Base-by-base conservation (phyloP, 2,797 vertebrate species). In the Nannoperca australis region DNA sequence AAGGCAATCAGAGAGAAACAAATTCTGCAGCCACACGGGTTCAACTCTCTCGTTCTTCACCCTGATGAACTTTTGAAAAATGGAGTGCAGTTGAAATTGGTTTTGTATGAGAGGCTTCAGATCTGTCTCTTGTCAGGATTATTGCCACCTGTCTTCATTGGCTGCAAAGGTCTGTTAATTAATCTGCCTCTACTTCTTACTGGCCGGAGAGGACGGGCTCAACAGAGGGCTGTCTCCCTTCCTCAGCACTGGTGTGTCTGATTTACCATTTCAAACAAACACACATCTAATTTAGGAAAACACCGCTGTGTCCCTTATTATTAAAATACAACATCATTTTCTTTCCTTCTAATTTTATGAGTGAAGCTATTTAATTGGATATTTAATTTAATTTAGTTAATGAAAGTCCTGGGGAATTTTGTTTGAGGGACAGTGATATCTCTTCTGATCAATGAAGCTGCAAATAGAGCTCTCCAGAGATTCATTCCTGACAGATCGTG, bases 61-160 rank as follows among this genome's bases (percentile, higher is more conserved):
- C 82, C 91, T 93, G 95, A 94, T 95, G 93, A 95, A 93, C 94
- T 95, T 95, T 95, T 95, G 91, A 94, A 92, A 95, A 94, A 94
- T 95, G 93, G 90, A 93, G 92, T 81, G 81, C 63, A 74, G 91
- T 81, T 89, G 90, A 92, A 95, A 95, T 94, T 95, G 94, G 94
- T 95, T 95, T 93, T 93, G 93, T 94, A 93, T 92, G 93, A 93
- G 93, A 76, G 91, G 91, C 90, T 94, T 94, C 91, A 94, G 89
- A 94, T 94, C 88, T 91, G 93, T 93, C 90, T 89, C 92, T 93
- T 95, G 93, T 94, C 92, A 93, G 93, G 93, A 95, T 95, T 93
- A 95, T 92, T 92, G 95, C 94, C 94, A 95, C 95, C 94, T 94
- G 94, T 96, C 95, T 95, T 95, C 93, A 94, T 95, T 90, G 94